Base-by-base conservation (phyloP, 2,888 invertebrate species). In the Leucophora obtusa region DNA sequence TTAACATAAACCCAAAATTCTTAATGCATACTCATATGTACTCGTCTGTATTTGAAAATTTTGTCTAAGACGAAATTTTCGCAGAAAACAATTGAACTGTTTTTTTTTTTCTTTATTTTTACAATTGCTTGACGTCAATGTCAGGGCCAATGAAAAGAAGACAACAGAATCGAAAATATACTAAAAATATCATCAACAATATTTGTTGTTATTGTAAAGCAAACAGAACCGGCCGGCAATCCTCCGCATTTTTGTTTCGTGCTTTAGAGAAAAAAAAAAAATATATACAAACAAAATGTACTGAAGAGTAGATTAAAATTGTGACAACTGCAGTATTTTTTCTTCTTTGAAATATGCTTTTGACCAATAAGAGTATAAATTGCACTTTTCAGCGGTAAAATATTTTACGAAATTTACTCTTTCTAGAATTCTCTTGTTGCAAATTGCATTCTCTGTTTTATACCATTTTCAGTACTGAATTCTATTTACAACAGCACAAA, bases 81-180 rank as follows among this genome's bases (percentile, higher is more conserved):
- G n/a, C 2, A 2, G 43, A 47, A 47, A 11, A 11, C 53, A 35
- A 9, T 33, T 18, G 14, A 21, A 5, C n/a, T 21, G 2, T 21
- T 21, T 3, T 21, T 21, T 51, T 18, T 35, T 21, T 35, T 54
- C 11, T 11, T 54, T n/a, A n/a, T n/a, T 54, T 38, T 54, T 53
- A 14, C 35, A 53, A 15, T 43, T 21, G 54, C 38, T 81, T 81
- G 81, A 81, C 81, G 81, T 81, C 81, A 81, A 81, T 77, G 77
- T 76, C 75, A 80, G 62, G 76, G 76, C 54, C 69, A 54, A 28
- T 2, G 54, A 28, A 24, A 54, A n/a, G 43, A 47, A 14, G 14
- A 28, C 28, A 54, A 54, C 28, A 54, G 54, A 24, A 28, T 8
- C 21, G 21, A 17, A 1, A 4, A 24, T 17, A 54, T 11, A 33